Base-by-base conservation (phyloP, 2,888 invertebrate species). In the Andrena chrysosceles region DNA sequence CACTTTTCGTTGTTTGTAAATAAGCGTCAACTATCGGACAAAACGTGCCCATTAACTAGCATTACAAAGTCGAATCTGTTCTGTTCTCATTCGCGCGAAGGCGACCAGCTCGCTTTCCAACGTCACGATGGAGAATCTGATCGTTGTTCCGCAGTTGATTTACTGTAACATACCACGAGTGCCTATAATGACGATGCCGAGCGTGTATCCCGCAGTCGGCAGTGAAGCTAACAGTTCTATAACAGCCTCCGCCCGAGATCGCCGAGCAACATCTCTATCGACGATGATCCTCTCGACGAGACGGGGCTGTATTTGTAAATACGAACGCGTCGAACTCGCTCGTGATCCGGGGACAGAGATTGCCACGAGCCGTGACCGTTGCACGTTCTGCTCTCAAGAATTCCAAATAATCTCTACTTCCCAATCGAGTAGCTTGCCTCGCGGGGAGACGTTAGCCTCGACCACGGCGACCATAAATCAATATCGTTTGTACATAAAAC, bases 11-110 rank as follows among this genome's bases (percentile, higher is more conserved):
- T 91, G 89, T 90, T 87, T 91, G 90, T 90, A 88, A 89, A 89
- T 89, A 90, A 90, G 89, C 87, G 81, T 90, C 89, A 89, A 89
- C 90, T 91, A 91, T 90, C 89, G 87, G 91, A 91, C 90, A 90
- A 35, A 91, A 92, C 90, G 90, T 91, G 90, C 89, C 90, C 89
- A n/a, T n/a, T 59, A 35, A 70, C n/a, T 54, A 26, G 26, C 49
- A n/a, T 42, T 23, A 54, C n/a, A 2, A 23, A 33, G 16, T 63
- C 8, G 42, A 77, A 56, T 42, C 26, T 49, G 35, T 60, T 35
- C 48, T 26, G 29, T 54, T 59, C 33, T 6, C n/a, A 16, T 42
- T 42, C 42, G 42, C 42, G 42, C 42, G 16, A 42, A 42, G 42
- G 42, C 42, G 42, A 42, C 16, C 1, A n/a, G 31, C 20, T 54